Conservation (phyloP, 2,888 invertebrate species). For the Leptopilina syphax region DNA sequence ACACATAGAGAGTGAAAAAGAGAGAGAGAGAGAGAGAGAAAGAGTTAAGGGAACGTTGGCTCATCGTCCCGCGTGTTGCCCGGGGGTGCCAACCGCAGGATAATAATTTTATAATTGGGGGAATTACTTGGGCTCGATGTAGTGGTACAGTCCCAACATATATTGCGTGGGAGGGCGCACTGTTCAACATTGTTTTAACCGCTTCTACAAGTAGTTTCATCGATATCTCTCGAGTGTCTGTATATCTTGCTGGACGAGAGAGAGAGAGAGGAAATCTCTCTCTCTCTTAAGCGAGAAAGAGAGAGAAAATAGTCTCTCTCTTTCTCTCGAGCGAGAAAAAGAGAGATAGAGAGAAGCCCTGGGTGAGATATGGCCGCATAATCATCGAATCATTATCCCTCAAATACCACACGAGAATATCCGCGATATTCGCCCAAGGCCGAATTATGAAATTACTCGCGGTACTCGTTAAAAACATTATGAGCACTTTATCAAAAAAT, state of each 20-base stretch:
- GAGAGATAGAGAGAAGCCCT: constrained; percentile 53
- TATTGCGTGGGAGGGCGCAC: constrained; percentile 71
- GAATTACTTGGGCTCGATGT: constrained; percentile 74
- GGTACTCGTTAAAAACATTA: constrained; percentile 72
- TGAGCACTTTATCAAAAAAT: constrained; percentile 69
- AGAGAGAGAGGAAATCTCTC: too few relatives aligned
- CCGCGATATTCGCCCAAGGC: constrained; percentile 57
- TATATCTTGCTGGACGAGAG: constrained; percentile 63
- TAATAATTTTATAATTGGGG: constrained; percentile 76
- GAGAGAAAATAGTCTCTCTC: too few relatives aligned
- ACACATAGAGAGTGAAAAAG: constrained; percentile 45
- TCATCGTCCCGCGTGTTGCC: constrained; percentile 71
- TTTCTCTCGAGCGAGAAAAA: too few relatives aligned
- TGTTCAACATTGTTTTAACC: constrained; percentile 72
- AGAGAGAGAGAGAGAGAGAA: constrained; percentile 22
- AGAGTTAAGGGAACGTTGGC: constrained; percentile 58
- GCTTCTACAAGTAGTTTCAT: constrained; percentile 57
- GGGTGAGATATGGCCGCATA: constrained; percentile 75
- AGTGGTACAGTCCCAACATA: constrained; percentile 69
- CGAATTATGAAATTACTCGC: constrained; percentile 73
- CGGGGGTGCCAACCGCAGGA: constrained; percentile 76
- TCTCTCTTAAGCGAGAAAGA: too few relatives aligned
- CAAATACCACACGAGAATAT: constrained; percentile 50
- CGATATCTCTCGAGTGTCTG: constrained; percentile 63
- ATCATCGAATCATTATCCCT: constrained; percentile 75